These are phyloP conservation scores for Caenorhabditis panamensis DNA, from an alignment of 2,888 invertebrate genomes.

Conservation along the genomic window DNA sequence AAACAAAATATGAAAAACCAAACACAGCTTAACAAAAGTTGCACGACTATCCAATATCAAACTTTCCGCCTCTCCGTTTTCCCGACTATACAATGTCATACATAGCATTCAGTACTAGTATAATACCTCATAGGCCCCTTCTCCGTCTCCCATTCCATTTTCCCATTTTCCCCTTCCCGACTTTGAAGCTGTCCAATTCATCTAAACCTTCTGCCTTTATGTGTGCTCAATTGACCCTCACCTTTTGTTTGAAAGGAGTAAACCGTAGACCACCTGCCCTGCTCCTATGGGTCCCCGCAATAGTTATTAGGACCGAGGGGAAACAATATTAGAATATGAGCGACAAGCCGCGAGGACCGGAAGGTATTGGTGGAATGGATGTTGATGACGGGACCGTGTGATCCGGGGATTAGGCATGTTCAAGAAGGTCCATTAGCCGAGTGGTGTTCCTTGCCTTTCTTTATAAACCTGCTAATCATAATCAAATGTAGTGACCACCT, in stretches of 20 bases:
- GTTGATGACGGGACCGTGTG: neutral
- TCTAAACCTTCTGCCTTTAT: slow-evolving; percentile 31
- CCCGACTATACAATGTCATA: neutral
- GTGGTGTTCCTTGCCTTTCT: neutral
- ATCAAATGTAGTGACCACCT: slow-evolving; percentile 19
- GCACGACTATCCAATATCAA: slow-evolving; percentile 11
- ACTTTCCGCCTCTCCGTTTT: neutral
- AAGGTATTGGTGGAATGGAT: neutral
- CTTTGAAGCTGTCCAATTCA: slow-evolving; percentile 5
- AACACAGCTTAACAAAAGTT: neutral
- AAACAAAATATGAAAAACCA: neutral
- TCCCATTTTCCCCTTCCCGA: slow-evolving; percentile 9
- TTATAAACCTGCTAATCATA: neutral
- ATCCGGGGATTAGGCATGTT: neutral
- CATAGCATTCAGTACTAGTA: neutral
- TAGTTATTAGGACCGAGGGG: slow-evolving; percentile 13
- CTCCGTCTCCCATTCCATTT: neutral
- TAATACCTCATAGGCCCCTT: slow-evolving; percentile 5
- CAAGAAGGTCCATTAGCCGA: neutral
- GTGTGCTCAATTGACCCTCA: slow-evolving; percentile 56
- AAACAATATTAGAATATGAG: slow-evolving; percentile 52
- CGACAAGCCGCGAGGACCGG: neutral
- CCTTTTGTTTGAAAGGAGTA: slow-evolving; percentile 40
- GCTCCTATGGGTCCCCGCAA: neutral
- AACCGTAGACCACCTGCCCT: slow-evolving; percentile 44